Conservation (phyloP, 2,113 vertebrate species). For the Oreochromis aureus region DNA sequence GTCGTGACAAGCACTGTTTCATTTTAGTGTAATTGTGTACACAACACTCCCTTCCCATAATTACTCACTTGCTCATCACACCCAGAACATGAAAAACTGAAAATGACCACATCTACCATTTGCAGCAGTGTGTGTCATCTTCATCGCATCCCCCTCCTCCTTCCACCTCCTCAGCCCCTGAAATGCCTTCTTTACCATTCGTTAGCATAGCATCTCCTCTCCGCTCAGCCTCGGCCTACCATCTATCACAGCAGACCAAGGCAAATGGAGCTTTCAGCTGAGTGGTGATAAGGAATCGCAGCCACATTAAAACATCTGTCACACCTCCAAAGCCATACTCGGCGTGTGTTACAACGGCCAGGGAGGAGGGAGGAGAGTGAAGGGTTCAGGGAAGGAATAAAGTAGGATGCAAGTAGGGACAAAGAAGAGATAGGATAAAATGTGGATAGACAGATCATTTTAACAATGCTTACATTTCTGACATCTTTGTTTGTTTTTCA, state of each 20-base stretch:
- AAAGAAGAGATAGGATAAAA: background rate
- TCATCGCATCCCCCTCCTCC: background rate
- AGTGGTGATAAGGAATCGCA: constrained; percentile 59
- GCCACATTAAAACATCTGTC: constrained; percentile 61
- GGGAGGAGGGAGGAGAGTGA: background rate
- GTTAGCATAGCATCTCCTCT: constrained; percentile 33
- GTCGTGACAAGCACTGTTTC: constrained; percentile 43
- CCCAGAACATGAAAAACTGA: constrained; percentile 38
- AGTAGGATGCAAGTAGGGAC: background rate
- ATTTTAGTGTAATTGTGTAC: constrained; percentile 39
- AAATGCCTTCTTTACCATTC: constrained; percentile 15
- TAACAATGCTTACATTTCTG: background rate
- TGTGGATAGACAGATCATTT: background rate
- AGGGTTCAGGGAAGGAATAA: background rate
- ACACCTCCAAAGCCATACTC: constrained; percentile 17
- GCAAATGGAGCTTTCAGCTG: constrained; percentile 62
- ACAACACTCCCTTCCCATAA: constrained; percentile 8
- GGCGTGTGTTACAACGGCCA: background rate
- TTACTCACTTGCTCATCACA: constrained; percentile 58
- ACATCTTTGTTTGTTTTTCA: background rate
- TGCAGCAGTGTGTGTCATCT: constrained; percentile 26
- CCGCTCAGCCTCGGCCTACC: constrained; percentile 12
- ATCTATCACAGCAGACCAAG: constrained; percentile 44
- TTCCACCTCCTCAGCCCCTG: background rate
- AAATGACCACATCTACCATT: constrained; percentile 51